Percentiles rank a stretch among this genome's conserved stretches.
phyloP scores from a whole-genome alignment of 2,888 invertebrate genomes.

The Eristalis arbustorum region DNA sequence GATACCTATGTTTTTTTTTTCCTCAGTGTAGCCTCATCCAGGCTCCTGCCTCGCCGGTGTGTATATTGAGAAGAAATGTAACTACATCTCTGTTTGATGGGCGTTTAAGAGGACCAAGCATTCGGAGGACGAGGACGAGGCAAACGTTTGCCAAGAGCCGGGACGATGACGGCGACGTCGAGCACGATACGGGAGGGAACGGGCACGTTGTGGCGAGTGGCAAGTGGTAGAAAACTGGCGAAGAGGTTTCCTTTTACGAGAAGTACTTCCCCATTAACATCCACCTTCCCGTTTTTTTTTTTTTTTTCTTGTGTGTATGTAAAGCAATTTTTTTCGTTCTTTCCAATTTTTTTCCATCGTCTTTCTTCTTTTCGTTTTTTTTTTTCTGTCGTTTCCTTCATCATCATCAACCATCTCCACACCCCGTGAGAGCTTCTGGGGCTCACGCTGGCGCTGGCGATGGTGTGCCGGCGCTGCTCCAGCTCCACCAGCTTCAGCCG shows the following conservation, averaged over 20 bases:
- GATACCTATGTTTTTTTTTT: conserved; percentile 19
- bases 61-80: conserved; percentile 67
- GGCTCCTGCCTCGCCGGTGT: conserved; percentile 34
- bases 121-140: neutral
- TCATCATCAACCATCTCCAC: conserved; percentile 56
- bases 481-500: neutral
- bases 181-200: conserved; percentile 2
- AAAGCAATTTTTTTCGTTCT: conserved; percentile 67
- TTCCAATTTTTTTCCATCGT: conserved; percentile 56
- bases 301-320: conserved; percentile 63
- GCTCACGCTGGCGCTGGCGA: neutral
- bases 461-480: conserved; percentile 1
- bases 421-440: neutral
- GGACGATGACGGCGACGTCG: conserved; percentile 4
- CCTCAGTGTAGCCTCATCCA: conserved; percentile 11
- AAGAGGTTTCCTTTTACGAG: conserved; percentile 71
- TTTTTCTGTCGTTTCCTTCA: conserved; percentile 51
- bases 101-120: conserved; percentile 56
- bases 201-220: conserved; percentile 64
- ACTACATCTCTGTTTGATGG: conserved; percentile 69
- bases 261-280: conserved; percentile 71
- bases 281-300: conserved; percentile 62
- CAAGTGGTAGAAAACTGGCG: conserved; percentile 67
- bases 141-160: neutral
- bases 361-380: conserved; percentile 40